Evolutionary conservation across 2,888 invertebrate genomes (phyloP).

Genomic region (Agrotis puta): DNA sequence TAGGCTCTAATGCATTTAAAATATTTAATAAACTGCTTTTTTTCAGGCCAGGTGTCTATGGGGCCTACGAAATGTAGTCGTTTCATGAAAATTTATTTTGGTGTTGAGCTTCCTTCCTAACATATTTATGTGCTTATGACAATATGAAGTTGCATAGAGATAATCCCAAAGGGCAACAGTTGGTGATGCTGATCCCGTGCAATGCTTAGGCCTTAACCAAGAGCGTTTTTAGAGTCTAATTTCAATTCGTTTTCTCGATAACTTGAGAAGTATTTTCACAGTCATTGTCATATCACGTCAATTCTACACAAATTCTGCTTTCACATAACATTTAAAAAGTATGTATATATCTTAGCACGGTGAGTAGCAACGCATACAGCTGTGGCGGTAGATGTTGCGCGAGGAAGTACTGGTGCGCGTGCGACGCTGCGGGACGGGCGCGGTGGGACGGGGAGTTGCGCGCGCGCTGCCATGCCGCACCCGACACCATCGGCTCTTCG

Average conservation of each 20-base stretch:
- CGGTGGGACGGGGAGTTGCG: constrained; percentile 74
- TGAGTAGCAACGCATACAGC: constrained; percentile 80
- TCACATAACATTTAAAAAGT: constrained; percentile 70
- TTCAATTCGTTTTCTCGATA: background rate
- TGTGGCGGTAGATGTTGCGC: constrained; percentile 82
- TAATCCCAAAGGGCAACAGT: background rate
- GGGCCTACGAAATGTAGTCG: too few species aligned
- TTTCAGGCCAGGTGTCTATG: too few species aligned
- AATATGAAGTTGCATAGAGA: too few species aligned
- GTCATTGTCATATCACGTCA: background rate
- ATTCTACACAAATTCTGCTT: constrained; percentile 22
- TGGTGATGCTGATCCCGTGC: background rate
- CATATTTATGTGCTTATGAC: too few species aligned
- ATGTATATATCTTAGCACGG: constrained; percentile 80
- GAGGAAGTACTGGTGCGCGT: constrained; percentile 82
- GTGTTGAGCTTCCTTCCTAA: too few species aligned
- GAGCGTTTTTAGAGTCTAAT: too few species aligned
- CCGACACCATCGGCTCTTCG: constrained; percentile 88
- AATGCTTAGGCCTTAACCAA: background rate
- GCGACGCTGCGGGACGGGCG: constrained; percentile 80
- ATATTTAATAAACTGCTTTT: too few species aligned
- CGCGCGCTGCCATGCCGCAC: constrained; percentile 88
- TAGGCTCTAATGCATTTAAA: too few species aligned
- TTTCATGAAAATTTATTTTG: too few species aligned
- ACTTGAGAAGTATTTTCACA: background rate